Percentiles rank a stretch among this genome's conserved stretches.
Conservation (phyloP, 2,113 vertebrate genomes). For the Herpetotheres cachinnans region DNA sequence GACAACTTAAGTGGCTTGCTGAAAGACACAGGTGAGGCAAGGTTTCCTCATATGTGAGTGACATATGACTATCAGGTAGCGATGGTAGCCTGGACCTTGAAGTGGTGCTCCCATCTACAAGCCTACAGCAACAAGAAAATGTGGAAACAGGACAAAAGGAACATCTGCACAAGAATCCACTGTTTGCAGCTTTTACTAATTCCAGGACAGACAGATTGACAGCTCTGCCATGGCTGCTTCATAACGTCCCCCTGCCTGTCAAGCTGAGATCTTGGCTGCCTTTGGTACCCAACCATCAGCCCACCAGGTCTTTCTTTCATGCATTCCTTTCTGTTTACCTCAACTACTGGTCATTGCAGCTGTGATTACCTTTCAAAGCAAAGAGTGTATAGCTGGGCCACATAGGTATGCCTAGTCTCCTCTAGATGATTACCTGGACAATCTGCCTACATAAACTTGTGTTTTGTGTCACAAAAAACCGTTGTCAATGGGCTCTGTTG, state of each 20-base stretch:
- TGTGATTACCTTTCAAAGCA: not conserved
- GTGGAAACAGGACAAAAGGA: not conserved
- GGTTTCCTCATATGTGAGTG: not conserved
- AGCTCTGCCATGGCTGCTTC: not conserved
- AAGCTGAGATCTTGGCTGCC: not conserved
- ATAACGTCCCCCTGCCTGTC: not conserved
- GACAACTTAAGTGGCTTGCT: not conserved
- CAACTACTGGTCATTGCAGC: not conserved
- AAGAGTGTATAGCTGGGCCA: not conserved
- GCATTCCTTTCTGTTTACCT: not conserved
- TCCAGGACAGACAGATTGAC: not conserved
- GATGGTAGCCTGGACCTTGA: not conserved
- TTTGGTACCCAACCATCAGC: not conserved
- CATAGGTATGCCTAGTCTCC: not conserved
- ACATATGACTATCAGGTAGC: not conserved
- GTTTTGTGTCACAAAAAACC: not conserved
- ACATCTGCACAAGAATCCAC: not conserved
- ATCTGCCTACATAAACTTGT: not conserved
- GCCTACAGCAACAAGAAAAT: not conserved
- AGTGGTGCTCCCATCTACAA: not conserved
- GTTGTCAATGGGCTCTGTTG: not conserved
- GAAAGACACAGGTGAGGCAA: not conserved
- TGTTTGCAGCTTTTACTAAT: not conserved
- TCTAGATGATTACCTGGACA: not conserved
- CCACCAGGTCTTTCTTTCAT: not conserved